Conservation (phyloP, 2,797 vertebrate genomes). For the Hoplostethus atlanticus region DNA sequence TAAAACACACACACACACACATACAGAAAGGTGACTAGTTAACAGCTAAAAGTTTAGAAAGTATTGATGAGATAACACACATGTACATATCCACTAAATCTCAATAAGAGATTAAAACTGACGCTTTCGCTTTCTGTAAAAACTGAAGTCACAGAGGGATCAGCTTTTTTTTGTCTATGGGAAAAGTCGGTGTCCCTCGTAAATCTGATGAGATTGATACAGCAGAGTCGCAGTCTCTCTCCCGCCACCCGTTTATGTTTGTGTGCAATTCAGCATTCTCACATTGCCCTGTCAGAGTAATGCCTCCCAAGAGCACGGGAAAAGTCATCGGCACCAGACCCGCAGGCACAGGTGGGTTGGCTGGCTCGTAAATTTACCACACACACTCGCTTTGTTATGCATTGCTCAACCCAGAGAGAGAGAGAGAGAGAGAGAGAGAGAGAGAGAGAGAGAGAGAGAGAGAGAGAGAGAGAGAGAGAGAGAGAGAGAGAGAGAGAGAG, state of each 20-base stretch:
- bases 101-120: slow-evolving; percentile 7
- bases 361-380: slow-evolving; percentile 71
- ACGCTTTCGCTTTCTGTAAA: slow-evolving; percentile 18
- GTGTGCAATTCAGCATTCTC: slow-evolving; percentile 63
- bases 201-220: slow-evolving; percentile 33
- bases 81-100: not conserved
- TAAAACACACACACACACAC: too few species aligned
- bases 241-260: slow-evolving; percentile 42
- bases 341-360: slow-evolving; percentile 55
- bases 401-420: slow-evolving; percentile 45
- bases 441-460: not conserved
- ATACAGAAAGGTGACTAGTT: not conserved
- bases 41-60: not conserved
- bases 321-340: slow-evolving; percentile 68
- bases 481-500: not conserved
- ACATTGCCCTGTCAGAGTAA: slow-evolving; percentile 59
- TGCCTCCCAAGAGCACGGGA: slow-evolving; percentile 65
- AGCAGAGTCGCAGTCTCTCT: not conserved
- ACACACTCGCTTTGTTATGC: slow-evolving; percentile 63
- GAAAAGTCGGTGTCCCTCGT: slow-evolving; percentile 23
- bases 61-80: too few species aligned
- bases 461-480: not conserved
- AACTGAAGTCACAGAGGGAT: slow-evolving; percentile 16
- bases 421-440: too few species aligned
- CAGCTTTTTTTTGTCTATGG: slow-evolving; percentile 19